Conservation (phyloP, 2,113 vertebrate genomes). For the Ranitomeya imitator region DNA sequence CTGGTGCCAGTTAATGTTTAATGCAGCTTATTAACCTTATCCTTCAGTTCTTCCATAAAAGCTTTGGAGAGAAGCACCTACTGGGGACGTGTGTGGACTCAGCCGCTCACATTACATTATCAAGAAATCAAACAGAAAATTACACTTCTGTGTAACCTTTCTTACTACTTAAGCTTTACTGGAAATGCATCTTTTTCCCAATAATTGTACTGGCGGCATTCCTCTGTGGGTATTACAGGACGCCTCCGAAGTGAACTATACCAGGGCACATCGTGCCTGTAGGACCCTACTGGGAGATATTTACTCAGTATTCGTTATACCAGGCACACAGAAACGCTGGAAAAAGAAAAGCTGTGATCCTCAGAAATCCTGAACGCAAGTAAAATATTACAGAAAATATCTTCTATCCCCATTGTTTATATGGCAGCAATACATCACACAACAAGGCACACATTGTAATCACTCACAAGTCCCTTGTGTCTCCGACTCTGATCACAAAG, state of each 20-base stretch:
- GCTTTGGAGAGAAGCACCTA: slow-evolving; percentile 11
- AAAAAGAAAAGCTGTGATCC: too few species aligned
- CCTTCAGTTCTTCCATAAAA: slow-evolving; percentile 19
- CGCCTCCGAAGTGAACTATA: background rate
- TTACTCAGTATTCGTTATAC: background rate
- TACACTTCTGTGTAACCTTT: background rate
- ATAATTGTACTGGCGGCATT: background rate
- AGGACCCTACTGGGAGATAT: background rate
- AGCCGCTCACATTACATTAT: slow-evolving; percentile 6
- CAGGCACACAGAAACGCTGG: background rate
- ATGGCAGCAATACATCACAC: background rate
- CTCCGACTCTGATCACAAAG: too few species aligned
- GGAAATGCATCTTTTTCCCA: background rate
- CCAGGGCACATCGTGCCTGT: background rate
- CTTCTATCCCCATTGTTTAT: background rate
- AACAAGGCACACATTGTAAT: too few species aligned
- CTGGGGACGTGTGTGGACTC: background rate
- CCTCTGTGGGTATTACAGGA: background rate
- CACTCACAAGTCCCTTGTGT: too few species aligned
- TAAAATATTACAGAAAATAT: background rate
- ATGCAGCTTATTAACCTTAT: slow-evolving; percentile 46
- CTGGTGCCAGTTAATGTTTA: slow-evolving; percentile 52
- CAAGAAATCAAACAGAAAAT: slow-evolving; percentile 10
- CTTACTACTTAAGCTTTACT: background rate
- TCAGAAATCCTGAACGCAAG: background rate